phyloP scores from a whole-genome alignment of 2,113 vertebrate genomes.

The Halichoeres trimaculatus region DNA sequence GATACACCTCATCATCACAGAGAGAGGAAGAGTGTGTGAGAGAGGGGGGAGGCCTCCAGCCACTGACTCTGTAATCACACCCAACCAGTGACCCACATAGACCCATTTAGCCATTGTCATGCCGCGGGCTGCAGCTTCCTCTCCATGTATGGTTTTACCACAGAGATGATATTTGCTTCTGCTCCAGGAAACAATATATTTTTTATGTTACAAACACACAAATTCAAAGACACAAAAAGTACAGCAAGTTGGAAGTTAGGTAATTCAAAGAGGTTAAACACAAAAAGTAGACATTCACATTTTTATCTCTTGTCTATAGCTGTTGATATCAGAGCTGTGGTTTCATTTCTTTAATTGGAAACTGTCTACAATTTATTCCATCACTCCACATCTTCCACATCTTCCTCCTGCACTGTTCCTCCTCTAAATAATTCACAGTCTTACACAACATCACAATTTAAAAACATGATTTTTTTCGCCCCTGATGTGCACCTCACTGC shows the following conservation, averaged over 20 bases:
- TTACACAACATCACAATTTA: constrained; percentile 23
- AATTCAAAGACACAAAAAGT: neutral
- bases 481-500: neutral
- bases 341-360: neutral
- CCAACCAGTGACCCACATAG: constrained; percentile 75
- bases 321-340: neutral
- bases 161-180: neutral
- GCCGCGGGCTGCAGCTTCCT: neutral
- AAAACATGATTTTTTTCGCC: constrained; percentile 2
- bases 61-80: constrained; percentile 69
- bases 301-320: too few species aligned
- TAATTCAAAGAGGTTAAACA: neutral
- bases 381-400: neutral
- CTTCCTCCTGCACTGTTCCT: constrained; percentile 11
- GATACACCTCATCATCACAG: constrained; percentile 59
- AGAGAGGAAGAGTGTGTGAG: constrained; percentile 12
- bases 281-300: neutral
- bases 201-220: neutral
- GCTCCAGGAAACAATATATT: neutral
- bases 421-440: constrained; percentile 67
- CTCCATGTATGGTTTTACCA: neutral
- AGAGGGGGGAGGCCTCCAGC: constrained; percentile 57
- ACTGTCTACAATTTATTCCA: neutral
- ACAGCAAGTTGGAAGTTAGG: neutral
- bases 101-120: constrained; percentile 48